Base-by-base conservation (phyloP, 53 echinoderm and acorn worm species). In the Zoroaster sp. region DNA sequence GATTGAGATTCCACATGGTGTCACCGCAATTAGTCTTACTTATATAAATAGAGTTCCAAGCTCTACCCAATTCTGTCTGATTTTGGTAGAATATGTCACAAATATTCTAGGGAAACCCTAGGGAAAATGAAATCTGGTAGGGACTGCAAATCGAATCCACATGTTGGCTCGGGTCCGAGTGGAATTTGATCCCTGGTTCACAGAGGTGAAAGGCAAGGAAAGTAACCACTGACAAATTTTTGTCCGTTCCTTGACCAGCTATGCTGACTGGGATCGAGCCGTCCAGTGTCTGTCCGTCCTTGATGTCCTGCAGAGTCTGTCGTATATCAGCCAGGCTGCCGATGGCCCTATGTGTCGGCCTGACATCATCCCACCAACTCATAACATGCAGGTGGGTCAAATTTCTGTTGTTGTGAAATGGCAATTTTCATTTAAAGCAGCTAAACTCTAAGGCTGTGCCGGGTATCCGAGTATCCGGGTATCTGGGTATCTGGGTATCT, bases 231-330 rank as follows among this genome's bases (percentile, higher is more conserved):
- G n/a, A n/a, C n/a, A n/a, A n/a, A n/a, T n/a, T n/a, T n/a, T n/a
- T n/a, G n/a, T n/a, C n/a, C n/a, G 15, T 75, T 55, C 55, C 42
- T 18, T 55, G 10, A 32, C 53, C 77, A 99, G 99, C 74, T 99
- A 96, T 92, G 88, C 71, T 25, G 91, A 90, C 23, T 99, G 99
- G 99, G 91, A 99, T 54, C 88, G 74, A 38, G 93, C 93, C 11
- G 69, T 99, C 45, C 96, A 99, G 80, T 99, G 99, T 25, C 87
- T 99, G 38, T 87, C 99, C 3, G 96, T 99, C 2, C 72, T 99
- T 21, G 99, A 99, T 73, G 94, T 99, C 30, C 69, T 96, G 11
- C 93, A 93, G 66, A 87, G 89, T 41, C 66, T 99, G 40, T 88
- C 96, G 0, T 87, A 91, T 53, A 89, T 92, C 74, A 99, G 99